Evolutionary conservation across 2,888 invertebrate genomes (phyloP).

Genomic region (Epirrita christyi): DNA sequence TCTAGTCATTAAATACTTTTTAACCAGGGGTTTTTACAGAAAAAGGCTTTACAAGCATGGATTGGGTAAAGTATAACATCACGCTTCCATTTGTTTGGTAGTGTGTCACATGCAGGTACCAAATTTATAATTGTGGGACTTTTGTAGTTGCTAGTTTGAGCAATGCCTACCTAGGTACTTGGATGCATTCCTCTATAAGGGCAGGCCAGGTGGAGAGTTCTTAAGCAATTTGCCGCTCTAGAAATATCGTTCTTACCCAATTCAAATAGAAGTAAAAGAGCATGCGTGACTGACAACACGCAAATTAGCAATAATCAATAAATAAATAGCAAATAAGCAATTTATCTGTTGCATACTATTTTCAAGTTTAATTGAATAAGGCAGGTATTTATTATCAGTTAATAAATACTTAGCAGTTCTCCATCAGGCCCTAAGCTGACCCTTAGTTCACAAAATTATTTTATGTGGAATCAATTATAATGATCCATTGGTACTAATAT

Average conservation of each 20-base stretch:
- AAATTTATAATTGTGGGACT: slow-evolving; percentile 2
- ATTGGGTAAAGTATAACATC: slow-evolving; percentile 88
- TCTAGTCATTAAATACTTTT: slow-evolving; percentile 90
- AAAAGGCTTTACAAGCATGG: slow-evolving; percentile 90
- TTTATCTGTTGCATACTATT: too few species aligned
- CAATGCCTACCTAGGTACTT: slow-evolving; percentile 6
- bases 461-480: slow-evolving; percentile 26
- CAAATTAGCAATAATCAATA: too few species aligned
- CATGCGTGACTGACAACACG: too few species aligned
- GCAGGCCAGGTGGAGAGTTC: too few species aligned
- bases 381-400: too few species aligned
- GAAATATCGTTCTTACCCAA: too few species aligned
- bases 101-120: not conserved
- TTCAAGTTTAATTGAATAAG: too few species aligned
- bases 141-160: slow-evolving; percentile 8
- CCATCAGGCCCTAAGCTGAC: too few species aligned
- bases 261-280: too few species aligned
- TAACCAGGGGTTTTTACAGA: slow-evolving; percentile 88
- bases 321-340: too few species aligned
- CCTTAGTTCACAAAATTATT: slow-evolving; percentile 7
- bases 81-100: slow-evolving; percentile 12
- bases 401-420: too few species aligned
- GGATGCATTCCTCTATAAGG: slow-evolving; percentile 3
- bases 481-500: slow-evolving; percentile 7
- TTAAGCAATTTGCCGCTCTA: too few species aligned